phyloP scores from a whole-genome alignment of 2,888 invertebrate species.

The Luffia ferchaultella region DNA sequence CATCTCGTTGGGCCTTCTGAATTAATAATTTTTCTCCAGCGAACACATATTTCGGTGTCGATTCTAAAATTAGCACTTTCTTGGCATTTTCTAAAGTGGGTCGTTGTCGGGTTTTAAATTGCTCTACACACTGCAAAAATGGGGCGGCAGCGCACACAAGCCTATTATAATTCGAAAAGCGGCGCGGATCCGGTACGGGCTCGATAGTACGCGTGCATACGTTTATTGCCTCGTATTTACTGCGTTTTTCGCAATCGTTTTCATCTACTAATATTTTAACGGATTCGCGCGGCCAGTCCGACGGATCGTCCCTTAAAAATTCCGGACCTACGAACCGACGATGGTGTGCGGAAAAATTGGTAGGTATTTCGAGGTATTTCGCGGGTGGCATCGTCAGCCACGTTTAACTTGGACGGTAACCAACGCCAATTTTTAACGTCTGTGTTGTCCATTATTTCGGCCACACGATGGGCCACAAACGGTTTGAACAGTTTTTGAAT shows the following conservation, averaged over 20 bases:
- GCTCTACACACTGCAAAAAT: not conserved
- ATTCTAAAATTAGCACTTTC: not conserved
- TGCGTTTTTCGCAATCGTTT: not conserved
- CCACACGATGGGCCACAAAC: not conserved
- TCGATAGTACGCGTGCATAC: not conserved
- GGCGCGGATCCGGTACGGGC: not conserved
- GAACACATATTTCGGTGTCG: not conserved
- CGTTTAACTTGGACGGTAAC: not conserved
- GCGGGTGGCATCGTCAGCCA: not conserved
- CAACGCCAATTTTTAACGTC: not conserved
- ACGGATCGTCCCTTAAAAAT: not conserved
- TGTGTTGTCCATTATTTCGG: not conserved
- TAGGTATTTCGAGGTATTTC: not conserved
- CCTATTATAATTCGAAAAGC: not conserved
- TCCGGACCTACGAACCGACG: not conserved
- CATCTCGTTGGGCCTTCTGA: not conserved
- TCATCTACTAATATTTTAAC: not conserved
- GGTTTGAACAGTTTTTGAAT: not conserved
- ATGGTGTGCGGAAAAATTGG: not conserved
- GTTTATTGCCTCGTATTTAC: not conserved
- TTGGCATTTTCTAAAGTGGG: not conserved
- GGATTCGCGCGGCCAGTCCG: not conserved
- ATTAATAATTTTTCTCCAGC: not conserved
- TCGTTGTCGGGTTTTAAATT: not conserved
- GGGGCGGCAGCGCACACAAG: not conserved